A percentile compares a stretch with the other conserved stretches of the same genome.
These are phyloP conservation scores for Gymnosoma rotundatum DNA, from an alignment of 2,888 invertebrate species.

Conservation along the genomic window DNA sequence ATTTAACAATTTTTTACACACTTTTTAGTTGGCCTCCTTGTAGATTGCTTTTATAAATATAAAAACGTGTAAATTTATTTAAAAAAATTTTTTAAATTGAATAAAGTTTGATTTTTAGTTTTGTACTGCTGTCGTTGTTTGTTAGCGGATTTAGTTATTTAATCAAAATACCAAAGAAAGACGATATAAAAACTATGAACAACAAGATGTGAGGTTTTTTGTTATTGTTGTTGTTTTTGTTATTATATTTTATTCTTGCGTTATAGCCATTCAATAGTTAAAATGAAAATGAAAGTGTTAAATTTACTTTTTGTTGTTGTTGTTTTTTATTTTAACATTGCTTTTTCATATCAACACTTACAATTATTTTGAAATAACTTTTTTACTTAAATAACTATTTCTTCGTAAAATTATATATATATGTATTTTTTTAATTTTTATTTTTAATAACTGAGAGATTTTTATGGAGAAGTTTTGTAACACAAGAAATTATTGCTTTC, in stretches of 20 bases:
- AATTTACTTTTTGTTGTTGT: conserved; percentile 25
- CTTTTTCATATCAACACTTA: background rate
- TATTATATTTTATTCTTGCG: conserved; percentile 5
- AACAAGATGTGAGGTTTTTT: conserved; percentile 36
- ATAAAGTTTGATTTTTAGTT: conserved; percentile 8
- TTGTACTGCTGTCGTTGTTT: conserved; percentile 10
- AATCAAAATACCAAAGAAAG: conserved; percentile 44
- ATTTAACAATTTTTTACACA: background rate
- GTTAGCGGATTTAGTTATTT: conserved; percentile 54
- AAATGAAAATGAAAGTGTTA: conserved; percentile 69
- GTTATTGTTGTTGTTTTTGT: conserved; percentile 25
- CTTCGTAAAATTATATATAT: background rate
- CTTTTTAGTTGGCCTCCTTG: background rate
- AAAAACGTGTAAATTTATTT: background rate
- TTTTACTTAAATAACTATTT: conserved; percentile 50
- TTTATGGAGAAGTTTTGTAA: background rate
- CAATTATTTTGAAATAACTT: conserved; percentile 52
- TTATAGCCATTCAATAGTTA: conserved; percentile 28
- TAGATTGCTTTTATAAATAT: conserved; percentile 5
- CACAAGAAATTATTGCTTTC: background rate
- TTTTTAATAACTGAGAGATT: background rate
- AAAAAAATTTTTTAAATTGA: conserved; percentile 20
- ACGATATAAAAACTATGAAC: background rate
- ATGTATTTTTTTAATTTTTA: conserved; percentile 6
- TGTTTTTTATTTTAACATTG: conserved; percentile 21